Conservation (phyloP, 1,140 invertebrate genomes). For the Eriosoma lanigerum region DNA sequence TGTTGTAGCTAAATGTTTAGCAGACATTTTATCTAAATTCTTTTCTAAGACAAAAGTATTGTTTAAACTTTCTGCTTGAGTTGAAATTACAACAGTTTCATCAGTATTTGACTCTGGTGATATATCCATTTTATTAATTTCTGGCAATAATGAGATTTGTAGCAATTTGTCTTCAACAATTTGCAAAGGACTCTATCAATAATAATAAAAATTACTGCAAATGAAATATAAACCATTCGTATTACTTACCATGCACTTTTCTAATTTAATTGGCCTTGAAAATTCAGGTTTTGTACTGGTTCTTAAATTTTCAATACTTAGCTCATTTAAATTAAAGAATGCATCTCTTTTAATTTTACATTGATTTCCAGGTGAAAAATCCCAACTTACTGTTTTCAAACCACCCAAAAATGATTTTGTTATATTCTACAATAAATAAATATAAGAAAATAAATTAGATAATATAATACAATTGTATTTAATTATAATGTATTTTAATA, state of each 20-base stretch:
- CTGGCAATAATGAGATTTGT: slow-evolving; percentile 20
- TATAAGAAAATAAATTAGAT: background rate
- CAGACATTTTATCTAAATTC: slow-evolving; percentile 3
- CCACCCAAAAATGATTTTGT: slow-evolving; percentile 50
- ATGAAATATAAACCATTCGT: background rate
- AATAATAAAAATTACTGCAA: background rate
- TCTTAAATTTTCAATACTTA: slow-evolving; percentile 43
- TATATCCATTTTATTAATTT: background rate
- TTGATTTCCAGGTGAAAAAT: slow-evolving; percentile 46
- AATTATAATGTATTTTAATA: background rate
- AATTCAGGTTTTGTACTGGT: slow-evolving; percentile 7
- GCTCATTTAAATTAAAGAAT: slow-evolving; percentile 31
- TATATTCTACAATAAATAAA: slow-evolving; percentile 34
- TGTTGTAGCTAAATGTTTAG: background rate
- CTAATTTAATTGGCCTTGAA: slow-evolving; percentile 22
- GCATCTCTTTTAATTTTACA: slow-evolving; percentile 43
- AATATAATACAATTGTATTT: no score
- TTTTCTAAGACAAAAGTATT: slow-evolving; percentile 45
- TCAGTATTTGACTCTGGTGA: slow-evolving; percentile 12
- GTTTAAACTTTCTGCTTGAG: slow-evolving; percentile 39
- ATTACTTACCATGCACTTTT: slow-evolving; percentile 24
- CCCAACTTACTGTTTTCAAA: slow-evolving; percentile 46
- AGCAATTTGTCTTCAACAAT: slow-evolving; percentile 35
- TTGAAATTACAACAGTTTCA: slow-evolving; percentile 41
- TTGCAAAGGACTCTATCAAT: slow-evolving; percentile 36